Conservation (phyloP, 2,797 vertebrate genomes). For the Pseudopleuronectes americanus region DNA sequence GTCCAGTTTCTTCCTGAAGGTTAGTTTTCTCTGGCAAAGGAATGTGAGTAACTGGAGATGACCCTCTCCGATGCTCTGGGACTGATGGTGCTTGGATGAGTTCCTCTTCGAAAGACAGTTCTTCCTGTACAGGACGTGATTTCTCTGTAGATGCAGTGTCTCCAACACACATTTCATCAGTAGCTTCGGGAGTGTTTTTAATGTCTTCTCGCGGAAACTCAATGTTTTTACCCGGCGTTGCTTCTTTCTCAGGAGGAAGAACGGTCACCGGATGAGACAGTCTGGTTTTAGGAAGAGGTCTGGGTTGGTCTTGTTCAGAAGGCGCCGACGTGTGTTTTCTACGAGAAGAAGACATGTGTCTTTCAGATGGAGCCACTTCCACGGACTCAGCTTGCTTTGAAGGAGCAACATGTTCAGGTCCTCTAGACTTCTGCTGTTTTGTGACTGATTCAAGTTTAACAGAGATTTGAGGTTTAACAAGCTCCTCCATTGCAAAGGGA, state of each 20-base stretch:
- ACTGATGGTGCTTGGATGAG: not conserved
- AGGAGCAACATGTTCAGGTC: constrained; percentile 6
- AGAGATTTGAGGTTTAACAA: constrained; percentile 11
- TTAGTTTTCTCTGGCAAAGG: not conserved
- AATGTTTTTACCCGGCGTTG: not conserved
- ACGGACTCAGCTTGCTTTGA: constrained; percentile 12
- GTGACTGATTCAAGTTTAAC: constrained; percentile 18
- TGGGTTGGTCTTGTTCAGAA: constrained; percentile 20
- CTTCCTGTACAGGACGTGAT: not conserved
- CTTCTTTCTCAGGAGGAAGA: constrained; percentile 49
- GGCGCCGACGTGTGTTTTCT: not conserved
- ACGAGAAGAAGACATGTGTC: constrained; percentile 43
- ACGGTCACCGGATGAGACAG: not conserved
- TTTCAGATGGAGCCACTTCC: constrained; percentile 57
- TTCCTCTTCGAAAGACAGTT: constrained; percentile 1
- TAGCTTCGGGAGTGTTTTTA: not conserved
- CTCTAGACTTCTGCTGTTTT: constrained; percentile 2
- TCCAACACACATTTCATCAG: constrained; percentile 1
- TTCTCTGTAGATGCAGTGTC: not conserved
- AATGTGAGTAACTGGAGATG: not conserved
- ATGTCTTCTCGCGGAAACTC: not conserved
- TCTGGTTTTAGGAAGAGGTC: not conserved
- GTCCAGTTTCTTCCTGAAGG: constrained; percentile 4
- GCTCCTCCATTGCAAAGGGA: too few relatives aligned
- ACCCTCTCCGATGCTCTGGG: not conserved